A percentile compares a stretch with the other conserved stretches of the same genome.
phyloP scores from a whole-genome alignment of 2,113 vertebrate species.

The Psettodes erumei region DNA sequence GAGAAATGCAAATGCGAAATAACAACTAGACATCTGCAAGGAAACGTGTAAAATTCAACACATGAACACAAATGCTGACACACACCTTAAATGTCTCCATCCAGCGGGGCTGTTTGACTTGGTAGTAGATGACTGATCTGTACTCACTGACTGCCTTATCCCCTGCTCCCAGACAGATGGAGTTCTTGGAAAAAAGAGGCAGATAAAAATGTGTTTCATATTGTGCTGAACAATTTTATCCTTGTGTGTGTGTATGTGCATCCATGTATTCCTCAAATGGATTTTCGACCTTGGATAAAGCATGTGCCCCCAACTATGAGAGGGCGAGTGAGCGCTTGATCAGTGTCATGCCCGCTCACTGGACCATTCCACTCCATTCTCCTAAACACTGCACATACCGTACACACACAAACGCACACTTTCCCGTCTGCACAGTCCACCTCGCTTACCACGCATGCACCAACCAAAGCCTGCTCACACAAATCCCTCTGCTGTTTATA shows the following conservation, averaged over 20 bases:
- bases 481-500: conserved; percentile 18
- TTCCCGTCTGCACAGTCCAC: not conserved
- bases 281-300: conserved; percentile 43
- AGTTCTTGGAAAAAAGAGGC: conserved; percentile 76
- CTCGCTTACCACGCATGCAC: not conserved
- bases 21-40: not conserved
- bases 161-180: conserved; percentile 94
- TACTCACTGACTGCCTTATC: conserved; percentile 92
- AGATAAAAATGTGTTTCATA: conserved; percentile 26
- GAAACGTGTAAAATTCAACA: not conserved
- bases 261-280: conserved; percentile 18
- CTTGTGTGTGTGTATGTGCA: not conserved
- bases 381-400: not conserved
- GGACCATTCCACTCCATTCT: conserved; percentile 20
- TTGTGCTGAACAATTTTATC: conserved; percentile 29
- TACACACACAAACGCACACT: not conserved
- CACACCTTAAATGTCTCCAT: conserved; percentile 97
- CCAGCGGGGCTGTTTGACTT: conserved; percentile 97
- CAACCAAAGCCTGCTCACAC: not conserved
- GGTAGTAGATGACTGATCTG: conserved; percentile 95
- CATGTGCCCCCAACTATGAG: conserved; percentile 35
- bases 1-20: not conserved
- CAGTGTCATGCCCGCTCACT: conserved; percentile 24
- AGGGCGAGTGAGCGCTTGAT: conserved; percentile 43
- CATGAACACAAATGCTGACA: not conserved